Base-by-base conservation (phyloP, 1,140 invertebrate genomes). In the Rhopalosiphum maidis region DNA sequence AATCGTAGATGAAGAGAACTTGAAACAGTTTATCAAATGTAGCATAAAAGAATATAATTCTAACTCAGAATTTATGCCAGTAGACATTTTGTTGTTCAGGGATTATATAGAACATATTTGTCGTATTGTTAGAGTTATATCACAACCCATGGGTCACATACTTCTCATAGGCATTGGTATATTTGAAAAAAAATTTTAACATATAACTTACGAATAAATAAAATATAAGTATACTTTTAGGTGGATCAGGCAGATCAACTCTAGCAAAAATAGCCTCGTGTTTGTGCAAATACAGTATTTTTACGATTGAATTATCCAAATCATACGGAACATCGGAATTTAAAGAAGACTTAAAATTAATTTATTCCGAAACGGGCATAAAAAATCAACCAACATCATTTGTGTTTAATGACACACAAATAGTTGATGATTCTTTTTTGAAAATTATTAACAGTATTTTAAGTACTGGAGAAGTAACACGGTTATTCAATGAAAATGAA, bases 391-490 rank as follows among this genome's bases (percentile, higher is more conserved):
- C 97, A 43, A 97, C 97, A 5, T 97, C 98, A 0, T 99, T 99
- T 95, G 95, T 99, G 0, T 98, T 99, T 94, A 96, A 97, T n/a
- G 98, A 99, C 94, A 97, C 97, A 93, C 96, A 98, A 95, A 97
- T 98, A 83, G 97, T 97, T 95, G 97, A 98, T 95, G 98, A 99
- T 95, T 97, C 97, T 2, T 99, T 99, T 95, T 96, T 99, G 48
- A 98, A 99, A 95, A 98, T 99, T 95, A 97, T 99, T 83, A 99
- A 98, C 95, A 98, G 98, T 96, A 96, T 99, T 93, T 95, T 99
- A 77, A 99, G 99, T 95, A 98, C 98, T 1, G 98, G 97, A 21
- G 98, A 99, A 95, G 97, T 99, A 68, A 98, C 98, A 7, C 98
- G 99, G 95, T 96, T 99, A 48, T 99, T 98, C 95, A 96, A 97